phyloP scores from a whole-genome alignment of 1,140 invertebrate genomes.

The Hesperophylax magnus region DNA sequence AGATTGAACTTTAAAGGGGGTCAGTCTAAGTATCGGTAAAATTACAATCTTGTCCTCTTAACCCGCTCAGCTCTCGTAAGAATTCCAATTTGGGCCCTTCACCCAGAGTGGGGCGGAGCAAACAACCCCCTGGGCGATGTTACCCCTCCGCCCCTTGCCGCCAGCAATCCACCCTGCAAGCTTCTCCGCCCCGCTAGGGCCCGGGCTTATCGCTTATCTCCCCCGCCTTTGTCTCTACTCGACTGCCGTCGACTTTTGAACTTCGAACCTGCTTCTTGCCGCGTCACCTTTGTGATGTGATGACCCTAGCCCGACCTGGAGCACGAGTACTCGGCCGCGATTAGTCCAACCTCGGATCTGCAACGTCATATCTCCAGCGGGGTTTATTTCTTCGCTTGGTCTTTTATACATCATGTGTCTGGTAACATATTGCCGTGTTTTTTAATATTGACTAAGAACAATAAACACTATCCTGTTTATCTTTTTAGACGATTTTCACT shows the following conservation, averaged over 20 bases:
- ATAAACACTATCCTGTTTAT: too few relatives aligned
- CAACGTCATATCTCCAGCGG: not conserved
- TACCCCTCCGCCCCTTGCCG: too few relatives aligned
- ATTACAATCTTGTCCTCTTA: not conserved
- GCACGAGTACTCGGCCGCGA: not conserved
- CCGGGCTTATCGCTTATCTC: conserved; percentile 19
- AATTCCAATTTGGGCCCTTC: conserved; percentile 30
- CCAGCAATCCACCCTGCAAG: too few relatives aligned
- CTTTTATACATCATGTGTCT: not conserved
- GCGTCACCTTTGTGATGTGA: conserved; percentile 37
- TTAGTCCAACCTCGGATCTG: conserved; percentile 13
- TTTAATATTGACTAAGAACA: too few relatives aligned
- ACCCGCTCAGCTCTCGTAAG: not conserved
- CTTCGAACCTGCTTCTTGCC: conserved; percentile 37
- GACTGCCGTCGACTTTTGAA: conserved; percentile 36
- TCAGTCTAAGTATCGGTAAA: too few relatives aligned
- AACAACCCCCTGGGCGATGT: too few relatives aligned
- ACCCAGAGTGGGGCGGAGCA: not conserved
- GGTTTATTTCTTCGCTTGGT: not conserved
- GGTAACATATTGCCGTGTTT: too few relatives aligned
- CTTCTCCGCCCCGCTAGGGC: not conserved
- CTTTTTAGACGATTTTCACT: too few relatives aligned
- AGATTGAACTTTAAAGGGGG: too few relatives aligned
- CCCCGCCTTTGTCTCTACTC: conserved; percentile 35
- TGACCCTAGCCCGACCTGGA: conserved; percentile 9